Percentiles rank a stretch among this genome's conserved stretches.
These are phyloP conservation scores for Hypomecis punctinalis DNA, from an alignment of 2,888 invertebrate genomes.

Conservation along the genomic window DNA sequence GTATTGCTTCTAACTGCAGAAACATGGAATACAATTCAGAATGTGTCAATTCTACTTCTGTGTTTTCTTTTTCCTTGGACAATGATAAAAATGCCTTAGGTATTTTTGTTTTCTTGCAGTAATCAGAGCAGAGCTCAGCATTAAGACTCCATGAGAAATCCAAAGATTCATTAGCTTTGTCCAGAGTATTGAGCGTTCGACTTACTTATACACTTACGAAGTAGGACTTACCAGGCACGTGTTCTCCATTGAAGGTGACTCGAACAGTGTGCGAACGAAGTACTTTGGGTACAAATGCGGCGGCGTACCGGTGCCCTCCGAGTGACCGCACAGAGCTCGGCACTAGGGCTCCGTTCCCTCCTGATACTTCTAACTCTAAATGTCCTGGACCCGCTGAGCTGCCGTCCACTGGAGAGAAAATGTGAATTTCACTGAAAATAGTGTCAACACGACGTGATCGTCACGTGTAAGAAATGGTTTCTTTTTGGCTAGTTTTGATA, in stretches of 20 bases:
- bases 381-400: conserved; percentile 98
- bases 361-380: conserved; percentile 96
- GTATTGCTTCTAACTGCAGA: conserved; percentile 75
- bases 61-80: conserved; percentile 49
- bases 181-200: too few relatives aligned
- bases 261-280: conserved; percentile 94
- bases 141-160: conserved; percentile 73
- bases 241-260: conserved; percentile 97
- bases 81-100: conserved; percentile 72
- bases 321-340: conserved; percentile 96
- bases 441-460: too few relatives aligned
- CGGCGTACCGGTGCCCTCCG: conserved; percentile 95
- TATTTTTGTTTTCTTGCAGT: conserved; percentile 70
- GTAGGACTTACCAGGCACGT: conserved; percentile 91
- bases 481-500: too few relatives aligned
- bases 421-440: background rate
- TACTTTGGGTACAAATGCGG: conserved; percentile 96
- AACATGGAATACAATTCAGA: conserved; percentile 72
- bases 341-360: conserved; percentile 91
- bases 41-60: conserved; percentile 74
- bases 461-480: too few relatives aligned
- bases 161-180: conserved; percentile 51
- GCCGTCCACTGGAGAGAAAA: conserved; percentile 91
- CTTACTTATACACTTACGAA: background rate
- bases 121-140: conserved; percentile 76